These are phyloP conservation scores for Pachycephala philippinensis DNA, from an alignment of 2,113 vertebrate species.

Conservation along the genomic window DNA sequence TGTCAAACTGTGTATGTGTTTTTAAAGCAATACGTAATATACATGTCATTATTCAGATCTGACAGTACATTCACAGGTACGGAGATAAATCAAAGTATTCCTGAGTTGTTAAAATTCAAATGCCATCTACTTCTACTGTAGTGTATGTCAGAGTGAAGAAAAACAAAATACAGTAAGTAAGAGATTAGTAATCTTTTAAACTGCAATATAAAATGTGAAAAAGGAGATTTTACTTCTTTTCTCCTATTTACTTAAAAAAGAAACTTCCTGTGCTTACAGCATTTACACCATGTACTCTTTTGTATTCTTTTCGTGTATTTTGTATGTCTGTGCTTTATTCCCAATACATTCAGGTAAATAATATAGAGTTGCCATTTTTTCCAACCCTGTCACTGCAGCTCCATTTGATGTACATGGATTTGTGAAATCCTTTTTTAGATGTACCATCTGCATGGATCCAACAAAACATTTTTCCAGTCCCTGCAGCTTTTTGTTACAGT, in stretches of 20 bases:
- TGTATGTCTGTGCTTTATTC: constrained; percentile 52
- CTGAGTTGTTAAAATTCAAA: constrained; percentile 42
- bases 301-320: constrained; percentile 58
- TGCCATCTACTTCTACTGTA: constrained; percentile 27
- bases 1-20: neutral
- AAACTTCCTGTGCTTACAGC: constrained; percentile 71
- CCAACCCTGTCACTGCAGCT: neutral
- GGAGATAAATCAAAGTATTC: constrained; percentile 8
- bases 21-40: constrained; percentile 4
- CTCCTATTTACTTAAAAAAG: constrained; percentile 67
- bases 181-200: constrained; percentile 64
- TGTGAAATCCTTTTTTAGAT: constrained; percentile 36
- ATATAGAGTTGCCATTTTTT: constrained; percentile 14
- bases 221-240: constrained; percentile 67
- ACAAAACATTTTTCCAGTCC: constrained; percentile 45
- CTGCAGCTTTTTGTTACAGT: constrained; percentile 70
- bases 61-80: neutral
- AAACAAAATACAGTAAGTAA: constrained; percentile 39
- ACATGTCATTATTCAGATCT: neutral
- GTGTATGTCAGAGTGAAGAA: constrained; percentile 35
- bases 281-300: constrained; percentile 74
- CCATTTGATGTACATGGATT: constrained; percentile 31
- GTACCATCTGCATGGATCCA: constrained; percentile 35
- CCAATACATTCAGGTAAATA: constrained; percentile 5
- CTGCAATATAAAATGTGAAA: constrained; percentile 67